These are phyloP conservation scores for Pluvianellus socialis DNA, from an alignment of 2,113 vertebrate species.

Conservation along the genomic window DNA sequence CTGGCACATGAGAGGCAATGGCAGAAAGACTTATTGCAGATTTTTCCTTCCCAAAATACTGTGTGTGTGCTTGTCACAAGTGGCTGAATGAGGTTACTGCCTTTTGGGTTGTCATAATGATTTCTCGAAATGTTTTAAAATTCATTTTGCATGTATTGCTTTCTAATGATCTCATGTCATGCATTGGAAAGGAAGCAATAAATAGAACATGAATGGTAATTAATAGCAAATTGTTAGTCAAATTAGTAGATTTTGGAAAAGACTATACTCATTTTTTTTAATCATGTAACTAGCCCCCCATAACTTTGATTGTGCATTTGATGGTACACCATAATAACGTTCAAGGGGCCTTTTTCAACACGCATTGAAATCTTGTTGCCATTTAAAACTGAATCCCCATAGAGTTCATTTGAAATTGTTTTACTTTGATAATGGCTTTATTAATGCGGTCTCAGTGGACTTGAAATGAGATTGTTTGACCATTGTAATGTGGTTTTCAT, in stretches of 20 bases:
- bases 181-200: background rate
- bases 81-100: background rate
- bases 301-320: conserved; percentile 61
- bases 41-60: background rate
- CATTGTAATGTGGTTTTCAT: conserved; percentile 76
- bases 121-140: conserved; percentile 14
- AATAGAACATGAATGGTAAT: background rate
- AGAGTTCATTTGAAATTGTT: conserved; percentile 77
- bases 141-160: background rate
- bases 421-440: conserved; percentile 80
- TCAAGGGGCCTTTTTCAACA: conserved; percentile 62
- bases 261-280: background rate
- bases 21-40: background rate
- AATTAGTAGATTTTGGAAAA: background rate
- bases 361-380: conserved; percentile 72
- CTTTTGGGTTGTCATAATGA: background rate
- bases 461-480: conserved; percentile 80
- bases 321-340: conserved; percentile 41
- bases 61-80: accelerated
- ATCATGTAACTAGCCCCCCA: conserved; percentile 6
- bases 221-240: conserved; percentile 33
- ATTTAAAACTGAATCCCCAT: conserved; percentile 72
- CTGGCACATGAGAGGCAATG: background rate
- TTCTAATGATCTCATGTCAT: background rate
- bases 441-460: conserved; percentile 78